These are phyloP conservation scores for Spatulosminthurus flaviceps DNA, from an alignment of 2,888 invertebrate species.

Conservation along the genomic window DNA sequence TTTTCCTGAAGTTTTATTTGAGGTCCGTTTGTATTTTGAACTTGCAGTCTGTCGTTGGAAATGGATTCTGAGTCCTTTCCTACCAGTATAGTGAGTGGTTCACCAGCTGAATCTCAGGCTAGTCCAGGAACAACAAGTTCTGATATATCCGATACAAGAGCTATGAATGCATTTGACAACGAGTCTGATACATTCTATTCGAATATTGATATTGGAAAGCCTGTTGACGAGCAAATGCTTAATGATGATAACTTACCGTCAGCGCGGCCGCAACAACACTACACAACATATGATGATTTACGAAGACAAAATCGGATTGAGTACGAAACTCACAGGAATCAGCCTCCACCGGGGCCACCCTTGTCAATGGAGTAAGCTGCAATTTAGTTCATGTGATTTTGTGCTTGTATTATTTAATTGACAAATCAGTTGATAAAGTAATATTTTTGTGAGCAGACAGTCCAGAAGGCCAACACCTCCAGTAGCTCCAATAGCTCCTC, in stretches of 20 bases:
- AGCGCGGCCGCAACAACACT: constrained; percentile 66
- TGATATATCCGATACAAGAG: constrained; percentile 50
- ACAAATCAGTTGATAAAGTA: too few relatives aligned
- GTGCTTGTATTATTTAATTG: too few relatives aligned
- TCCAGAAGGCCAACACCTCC: background rate
- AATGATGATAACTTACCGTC: constrained; percentile 68
- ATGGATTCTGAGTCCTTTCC: too few relatives aligned
- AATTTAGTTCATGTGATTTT: too few relatives aligned
- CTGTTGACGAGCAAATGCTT: constrained; percentile 57
- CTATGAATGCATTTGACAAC: constrained; percentile 54
- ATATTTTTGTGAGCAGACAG: too few relatives aligned
- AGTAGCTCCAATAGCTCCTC: background rate
- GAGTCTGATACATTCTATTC: constrained; percentile 40
- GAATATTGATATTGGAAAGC: constrained; percentile 37
- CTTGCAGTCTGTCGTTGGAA: too few relatives aligned
- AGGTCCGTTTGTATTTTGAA: too few relatives aligned
- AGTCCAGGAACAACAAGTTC: background rate
- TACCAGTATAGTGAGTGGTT: background rate
- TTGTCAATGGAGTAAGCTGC: constrained; percentile 39
- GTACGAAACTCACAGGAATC: constrained; percentile 68
- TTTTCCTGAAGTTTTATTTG: too few relatives aligned
- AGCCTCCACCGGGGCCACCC: constrained; percentile 24
- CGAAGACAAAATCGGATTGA: constrained; percentile 77
- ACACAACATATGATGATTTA: constrained; percentile 77
- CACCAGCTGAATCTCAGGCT: constrained; percentile 48